Evolutionary conservation across 2,888 invertebrate species (phyloP), one percentile per base, ranked within the genome.

Genomic region (Barypeithes pellucidus): DNA sequence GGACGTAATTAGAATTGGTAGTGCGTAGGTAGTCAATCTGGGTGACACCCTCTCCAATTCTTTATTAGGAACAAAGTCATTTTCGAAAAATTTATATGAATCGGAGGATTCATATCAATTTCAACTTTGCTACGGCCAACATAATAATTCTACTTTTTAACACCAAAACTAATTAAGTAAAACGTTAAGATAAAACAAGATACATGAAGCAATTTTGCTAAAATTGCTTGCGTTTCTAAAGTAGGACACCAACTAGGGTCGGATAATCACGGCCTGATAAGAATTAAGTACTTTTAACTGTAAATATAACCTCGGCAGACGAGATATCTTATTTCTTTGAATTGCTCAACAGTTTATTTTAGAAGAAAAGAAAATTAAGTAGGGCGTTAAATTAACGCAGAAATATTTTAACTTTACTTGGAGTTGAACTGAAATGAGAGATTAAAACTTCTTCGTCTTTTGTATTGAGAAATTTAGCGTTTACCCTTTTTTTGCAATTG

Each of bases 131-230:
- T 43, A 57, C 54, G 11, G 47, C 47, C 47, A 14, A 43, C 63
- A 70, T 62, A 70, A 70, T 65, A 70, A 70, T 43, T 45, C 22
- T 24, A 54, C 62, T 54, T 66, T 66, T 72, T 72, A 60, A 36
- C 52, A 57, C 47, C 43, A 54, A 57, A 73, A 67, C 65, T 73
- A 73, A 73, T 73, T 73, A 73, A 68, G 73, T 62, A 59, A 67
- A 69, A 69, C 68, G 62, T 73, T 73, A 59, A 73, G 73, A 73
- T 73, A 73, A 73, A 69, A 69, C 65, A 73, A 73, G 68, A 73
- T 69, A 68, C 68, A 73, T 69, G 65, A 57, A 60, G 52, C 66
- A 73, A 73, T 73, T 73, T 68, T 59, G 73, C 57, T 67, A 63
- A 67, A 73, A 67, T 52, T 59, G 73, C 65, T 73, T 57, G 73